Conservation (phyloP, 1,140 invertebrate species). For the Drosophila dunni region DNA sequence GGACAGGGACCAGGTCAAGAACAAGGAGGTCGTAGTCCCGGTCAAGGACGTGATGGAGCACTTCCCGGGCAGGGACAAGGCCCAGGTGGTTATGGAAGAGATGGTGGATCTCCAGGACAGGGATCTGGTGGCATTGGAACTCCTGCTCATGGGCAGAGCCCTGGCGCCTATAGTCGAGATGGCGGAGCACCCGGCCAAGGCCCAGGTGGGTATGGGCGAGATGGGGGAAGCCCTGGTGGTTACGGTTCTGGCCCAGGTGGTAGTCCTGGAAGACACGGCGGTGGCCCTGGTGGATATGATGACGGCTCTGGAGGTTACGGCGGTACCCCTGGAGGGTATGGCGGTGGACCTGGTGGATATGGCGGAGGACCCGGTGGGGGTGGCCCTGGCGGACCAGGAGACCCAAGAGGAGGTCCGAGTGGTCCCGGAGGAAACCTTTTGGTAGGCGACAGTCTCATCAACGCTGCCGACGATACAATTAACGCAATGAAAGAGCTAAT, state of each 20-base stretch:
- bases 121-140: neutral
- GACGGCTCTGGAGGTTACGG: constrained; percentile 8
- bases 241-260: neutral
- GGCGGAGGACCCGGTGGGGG: constrained; percentile 8
- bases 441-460: constrained; percentile 65
- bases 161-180: constrained; percentile 2
- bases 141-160: neutral
- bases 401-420: neutral
- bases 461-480: constrained; percentile 62
- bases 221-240: neutral
- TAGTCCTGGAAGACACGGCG: neutral
- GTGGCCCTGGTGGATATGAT: neutral
- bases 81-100: neutral
- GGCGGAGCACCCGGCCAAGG: neutral
- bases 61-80: neutral
- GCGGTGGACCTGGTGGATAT: neutral
- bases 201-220: neutral
- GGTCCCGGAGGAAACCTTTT: constrained; percentile 28
- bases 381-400: constrained; percentile 4
- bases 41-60: neutral
- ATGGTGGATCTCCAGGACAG: neutral
- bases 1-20: neutral
- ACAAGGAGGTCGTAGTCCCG: neutral
- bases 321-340: neutral
- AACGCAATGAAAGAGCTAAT: constrained; percentile 53